Conservation (phyloP, 2,888 invertebrate genomes). For the Aleiodes alternator region DNA sequence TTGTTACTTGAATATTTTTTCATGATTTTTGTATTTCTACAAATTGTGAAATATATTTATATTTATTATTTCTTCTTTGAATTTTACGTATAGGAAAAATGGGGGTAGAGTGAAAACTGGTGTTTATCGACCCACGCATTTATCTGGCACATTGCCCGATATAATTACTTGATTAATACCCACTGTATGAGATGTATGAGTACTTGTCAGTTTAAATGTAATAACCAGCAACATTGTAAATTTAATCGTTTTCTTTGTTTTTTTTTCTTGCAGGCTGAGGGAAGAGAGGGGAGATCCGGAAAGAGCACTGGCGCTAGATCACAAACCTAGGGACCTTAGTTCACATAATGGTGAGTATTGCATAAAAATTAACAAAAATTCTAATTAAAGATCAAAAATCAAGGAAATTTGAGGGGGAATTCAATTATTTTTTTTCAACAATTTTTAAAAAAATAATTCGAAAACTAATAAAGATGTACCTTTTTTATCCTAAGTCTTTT, state of each 20-base stretch:
- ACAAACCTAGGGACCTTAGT: conserved; percentile 90
- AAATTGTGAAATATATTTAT: conserved; percentile 24
- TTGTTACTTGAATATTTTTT: background rate
- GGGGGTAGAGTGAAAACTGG: conserved; percentile 58
- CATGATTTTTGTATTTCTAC: background rate
- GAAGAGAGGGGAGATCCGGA: conserved; percentile 92
- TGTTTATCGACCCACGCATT: conserved; percentile 71
- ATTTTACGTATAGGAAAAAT: conserved; percentile 30
- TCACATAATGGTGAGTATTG: conserved; percentile 87
- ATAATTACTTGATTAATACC: conserved; percentile 73
- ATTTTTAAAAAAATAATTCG: too few relatives aligned
- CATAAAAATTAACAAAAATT: background rate
- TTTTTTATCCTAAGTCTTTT: too few relatives aligned
- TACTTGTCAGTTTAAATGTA: conserved; percentile 31
- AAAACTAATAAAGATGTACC: too few relatives aligned
- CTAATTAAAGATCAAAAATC: background rate
- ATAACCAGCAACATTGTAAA: background rate
- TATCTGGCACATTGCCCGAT: conserved; percentile 62
- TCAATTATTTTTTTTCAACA: too few relatives aligned
- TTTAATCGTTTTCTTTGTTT: background rate
- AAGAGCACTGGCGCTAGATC: conserved; percentile 86
- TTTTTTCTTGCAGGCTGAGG: conserved; percentile 85
- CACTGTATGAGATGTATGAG: conserved; percentile 43
- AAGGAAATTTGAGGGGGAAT: too few relatives aligned
- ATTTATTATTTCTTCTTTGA: conserved; percentile 40